A percentile compares a stretch with the other conserved stretches of the same genome.
These are phyloP conservation scores for Malurus elegans DNA, from an alignment of 2,113 vertebrate genomes.

Conservation along the genomic window DNA sequence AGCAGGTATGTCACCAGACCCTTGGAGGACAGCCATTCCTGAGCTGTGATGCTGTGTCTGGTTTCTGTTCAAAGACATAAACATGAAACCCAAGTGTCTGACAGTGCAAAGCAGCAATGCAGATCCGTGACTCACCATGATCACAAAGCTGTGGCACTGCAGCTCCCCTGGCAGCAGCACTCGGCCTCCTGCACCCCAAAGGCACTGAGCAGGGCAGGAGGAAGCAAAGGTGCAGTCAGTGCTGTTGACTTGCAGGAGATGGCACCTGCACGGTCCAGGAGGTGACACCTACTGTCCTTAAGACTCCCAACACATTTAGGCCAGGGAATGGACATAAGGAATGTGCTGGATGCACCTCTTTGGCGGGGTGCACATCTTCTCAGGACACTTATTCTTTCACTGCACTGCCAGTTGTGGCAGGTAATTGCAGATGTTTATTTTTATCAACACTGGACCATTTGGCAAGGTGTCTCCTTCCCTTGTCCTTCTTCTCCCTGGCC, in stretches of 20 bases:
- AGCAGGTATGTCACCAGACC: background rate
- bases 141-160: background rate
- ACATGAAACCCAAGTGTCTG: background rate
- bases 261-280: background rate
- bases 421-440: background rate
- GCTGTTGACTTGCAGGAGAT: background rate
- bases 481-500: background rate
- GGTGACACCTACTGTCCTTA: background rate
- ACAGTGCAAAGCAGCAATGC: background rate
- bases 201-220: accelerated
- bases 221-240: background rate
- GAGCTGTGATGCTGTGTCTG: background rate
- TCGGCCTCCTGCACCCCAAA: background rate
- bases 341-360: background rate
- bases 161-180: background rate
- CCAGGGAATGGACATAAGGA: background rate
- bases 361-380: background rate
- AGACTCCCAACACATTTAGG: background rate
- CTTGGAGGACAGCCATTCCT: background rate
- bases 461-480: background rate
- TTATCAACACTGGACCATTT: background rate
- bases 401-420: background rate
- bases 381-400: background rate
- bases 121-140: background rate
- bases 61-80: background rate